phyloP scores from a whole-genome alignment of 2,797 vertebrate species.

The Otolemur crassicaudatus region DNA sequence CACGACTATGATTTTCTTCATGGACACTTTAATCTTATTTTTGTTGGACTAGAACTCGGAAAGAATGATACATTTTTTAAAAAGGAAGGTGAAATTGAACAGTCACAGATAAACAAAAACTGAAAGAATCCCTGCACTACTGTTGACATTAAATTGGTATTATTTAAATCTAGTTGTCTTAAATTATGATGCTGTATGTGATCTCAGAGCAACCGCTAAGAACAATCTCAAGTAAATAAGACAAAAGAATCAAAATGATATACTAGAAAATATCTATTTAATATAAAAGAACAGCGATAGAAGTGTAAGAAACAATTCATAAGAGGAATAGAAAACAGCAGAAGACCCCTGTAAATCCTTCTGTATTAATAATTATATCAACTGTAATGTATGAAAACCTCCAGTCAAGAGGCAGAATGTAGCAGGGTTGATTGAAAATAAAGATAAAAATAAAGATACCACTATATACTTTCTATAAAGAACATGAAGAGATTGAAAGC shows the following conservation, averaged over 20 bases:
- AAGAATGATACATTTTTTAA: conserved; percentile 54
- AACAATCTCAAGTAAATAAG: background rate
- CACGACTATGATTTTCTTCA: conserved; percentile 60
- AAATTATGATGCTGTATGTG: background rate
- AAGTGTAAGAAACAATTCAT: background rate
- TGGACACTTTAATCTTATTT: conserved; percentile 59
- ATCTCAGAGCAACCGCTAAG: background rate
- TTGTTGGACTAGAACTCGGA: conserved; percentile 87
- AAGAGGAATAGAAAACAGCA: background rate
- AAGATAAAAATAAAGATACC: background rate
- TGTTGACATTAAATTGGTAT: background rate
- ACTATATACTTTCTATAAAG: background rate
- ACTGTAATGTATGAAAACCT: background rate
- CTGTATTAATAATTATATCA: background rate
- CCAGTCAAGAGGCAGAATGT: background rate
- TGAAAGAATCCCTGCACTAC: background rate
- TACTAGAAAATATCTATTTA: background rate
- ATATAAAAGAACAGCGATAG: background rate
- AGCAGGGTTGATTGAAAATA: background rate
- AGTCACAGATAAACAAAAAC: background rate
- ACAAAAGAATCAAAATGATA: background rate
- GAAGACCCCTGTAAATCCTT: background rate
- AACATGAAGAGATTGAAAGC: background rate
- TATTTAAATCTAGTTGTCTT: background rate
- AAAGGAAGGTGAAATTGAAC: background rate